These are phyloP conservation scores for Drosophila rhopaloa DNA, from an alignment of 1,140 invertebrate genomes.

Conservation along the genomic window DNA sequence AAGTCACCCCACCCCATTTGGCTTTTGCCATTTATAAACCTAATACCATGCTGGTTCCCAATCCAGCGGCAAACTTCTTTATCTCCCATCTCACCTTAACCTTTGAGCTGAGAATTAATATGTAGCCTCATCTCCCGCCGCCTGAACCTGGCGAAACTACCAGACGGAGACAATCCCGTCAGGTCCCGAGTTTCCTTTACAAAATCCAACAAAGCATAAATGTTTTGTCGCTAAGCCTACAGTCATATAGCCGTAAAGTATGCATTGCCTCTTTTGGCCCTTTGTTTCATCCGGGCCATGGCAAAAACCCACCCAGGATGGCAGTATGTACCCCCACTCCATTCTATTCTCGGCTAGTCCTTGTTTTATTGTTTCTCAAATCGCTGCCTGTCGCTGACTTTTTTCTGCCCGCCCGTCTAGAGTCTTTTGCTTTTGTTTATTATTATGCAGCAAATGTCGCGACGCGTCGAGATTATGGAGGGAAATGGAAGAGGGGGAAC, in stretches of 20 bases:
- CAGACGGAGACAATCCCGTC: conserved; percentile 49
- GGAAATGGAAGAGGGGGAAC: conserved; percentile 9
- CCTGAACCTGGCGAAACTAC: conserved; percentile 38
- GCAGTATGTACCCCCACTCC: neutral
- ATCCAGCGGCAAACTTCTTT: conserved; percentile 25
- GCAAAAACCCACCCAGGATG: conserved; percentile 4
- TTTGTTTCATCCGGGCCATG: conserved; percentile 27
- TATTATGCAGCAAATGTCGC: conserved; percentile 63
- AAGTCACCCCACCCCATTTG: neutral
- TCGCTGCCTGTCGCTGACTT: conserved; percentile 56
- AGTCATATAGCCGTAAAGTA: conserved; percentile 52
- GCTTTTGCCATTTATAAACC: conserved; percentile 21
- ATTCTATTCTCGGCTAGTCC: conserved; percentile 32
- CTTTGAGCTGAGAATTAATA: conserved; percentile 48
- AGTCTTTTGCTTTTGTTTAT: conserved; percentile 39
- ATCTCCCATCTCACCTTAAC: conserved; percentile 51
- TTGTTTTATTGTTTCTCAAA: conserved; percentile 62
- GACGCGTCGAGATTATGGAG: conserved; percentile 53
- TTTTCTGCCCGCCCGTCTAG: conserved; percentile 20
- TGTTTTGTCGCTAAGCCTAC: conserved; percentile 60
- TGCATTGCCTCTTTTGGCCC: conserved; percentile 44
- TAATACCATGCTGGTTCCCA: conserved; percentile 43
- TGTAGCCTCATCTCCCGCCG: conserved; percentile 16
- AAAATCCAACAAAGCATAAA: conserved; percentile 64
- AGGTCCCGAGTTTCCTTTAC: conserved; percentile 23